A percentile compares a stretch with the other conserved stretches of the same genome.
Evolutionary conservation across 2,888 invertebrate genomes (phyloP).

Genomic region (Epinotia nisella): DNA sequence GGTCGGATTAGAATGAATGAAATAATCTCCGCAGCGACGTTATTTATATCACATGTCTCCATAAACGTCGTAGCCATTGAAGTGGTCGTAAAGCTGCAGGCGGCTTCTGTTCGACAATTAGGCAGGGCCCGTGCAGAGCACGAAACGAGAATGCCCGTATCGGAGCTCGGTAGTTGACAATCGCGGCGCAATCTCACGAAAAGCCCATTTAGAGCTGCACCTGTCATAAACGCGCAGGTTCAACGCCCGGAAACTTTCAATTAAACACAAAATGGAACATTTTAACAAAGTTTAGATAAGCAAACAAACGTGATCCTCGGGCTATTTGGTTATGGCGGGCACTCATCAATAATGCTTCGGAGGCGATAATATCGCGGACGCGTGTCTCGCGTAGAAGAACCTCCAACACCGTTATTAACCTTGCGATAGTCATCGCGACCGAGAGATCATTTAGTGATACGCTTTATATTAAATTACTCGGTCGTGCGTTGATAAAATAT

Average conservation of each 20-base stretch:
- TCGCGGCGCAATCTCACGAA: constrained; percentile 81
- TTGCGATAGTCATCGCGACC: constrained; percentile 78
- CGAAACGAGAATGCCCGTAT: constrained; percentile 66
- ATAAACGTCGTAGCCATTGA: constrained; percentile 69
- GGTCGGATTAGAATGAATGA: constrained; percentile 77
- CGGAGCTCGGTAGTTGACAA: constrained; percentile 71
- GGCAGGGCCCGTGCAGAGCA: constrained; percentile 62
- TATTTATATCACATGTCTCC: constrained; percentile 76
- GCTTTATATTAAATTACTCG: constrained; percentile 85
- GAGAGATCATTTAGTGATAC: constrained; percentile 84
- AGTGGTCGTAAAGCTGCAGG: constrained; percentile 66
- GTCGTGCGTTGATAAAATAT: constrained; percentile 84
- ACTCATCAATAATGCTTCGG: constrained; percentile 82
- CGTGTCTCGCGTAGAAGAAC: constrained; percentile 79
- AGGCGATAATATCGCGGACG: constrained; percentile 80
- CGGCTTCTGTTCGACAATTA: constrained; percentile 82
- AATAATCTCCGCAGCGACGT: constrained; percentile 74
- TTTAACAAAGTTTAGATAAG: constrained; percentile 75
- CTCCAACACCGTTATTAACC: constrained; percentile 83
- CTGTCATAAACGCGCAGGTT: constrained; percentile 75
- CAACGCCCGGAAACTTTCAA: constrained; percentile 70
- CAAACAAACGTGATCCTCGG: constrained; percentile 80
- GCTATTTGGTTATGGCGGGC: constrained; percentile 80
- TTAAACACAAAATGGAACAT: constrained; percentile 71
- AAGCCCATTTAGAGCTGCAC: constrained; percentile 78